Base-by-base conservation (phyloP, 2,888 invertebrate species). In the Troides helena region DNA sequence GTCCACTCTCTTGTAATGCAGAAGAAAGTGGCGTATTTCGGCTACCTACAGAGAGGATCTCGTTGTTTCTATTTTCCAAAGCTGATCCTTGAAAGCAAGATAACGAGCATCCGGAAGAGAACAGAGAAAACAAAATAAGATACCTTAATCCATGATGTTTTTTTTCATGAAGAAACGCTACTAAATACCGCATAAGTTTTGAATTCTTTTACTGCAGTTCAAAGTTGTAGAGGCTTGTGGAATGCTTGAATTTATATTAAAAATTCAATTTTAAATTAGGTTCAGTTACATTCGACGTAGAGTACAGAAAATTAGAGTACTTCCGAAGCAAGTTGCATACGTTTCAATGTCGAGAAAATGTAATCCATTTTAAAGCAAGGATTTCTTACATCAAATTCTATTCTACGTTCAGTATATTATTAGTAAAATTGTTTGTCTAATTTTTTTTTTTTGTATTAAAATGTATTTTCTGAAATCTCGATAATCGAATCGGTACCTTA, bases 261-360 rank as follows among this genome's bases (percentile, higher is more conserved):
- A 62, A 66, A 65, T 65, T 65, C 68, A 62, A 43, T 59, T 65
- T 68, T 62, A 66, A 68, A 67, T 67, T 62, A 67, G 67, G 59
- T 62, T 67, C 60, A 62, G 62, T 67, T 67, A 67, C 67, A 56
- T 67, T 50, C 67, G 62, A 62, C 62, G 57, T 62, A 56, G 25
- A 57, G 57, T 63, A 50, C 57, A 63, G 68, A 68, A 68, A 63
- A 58, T 68, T 68, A 68, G 30, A 68, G 62, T 68, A 58, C 63
- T 68, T 68, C 63, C 50, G 46, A 68, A 63, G 68, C 62, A 68
- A 68, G 63, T 68, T 58, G 62, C 62, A 68, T 68, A 63, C 62
- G 62, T 58, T 63, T 62, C 30, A 21, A 23, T 57, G 67, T 68
- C 25, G 56, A 68, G 68, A 68, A 46, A 58, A 68, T 58, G 57